Percentiles rank a stretch among this genome's conserved stretches.
Conservation (phyloP, 2,797 vertebrate genomes). For the Pipistrellus kuhlii region DNA sequence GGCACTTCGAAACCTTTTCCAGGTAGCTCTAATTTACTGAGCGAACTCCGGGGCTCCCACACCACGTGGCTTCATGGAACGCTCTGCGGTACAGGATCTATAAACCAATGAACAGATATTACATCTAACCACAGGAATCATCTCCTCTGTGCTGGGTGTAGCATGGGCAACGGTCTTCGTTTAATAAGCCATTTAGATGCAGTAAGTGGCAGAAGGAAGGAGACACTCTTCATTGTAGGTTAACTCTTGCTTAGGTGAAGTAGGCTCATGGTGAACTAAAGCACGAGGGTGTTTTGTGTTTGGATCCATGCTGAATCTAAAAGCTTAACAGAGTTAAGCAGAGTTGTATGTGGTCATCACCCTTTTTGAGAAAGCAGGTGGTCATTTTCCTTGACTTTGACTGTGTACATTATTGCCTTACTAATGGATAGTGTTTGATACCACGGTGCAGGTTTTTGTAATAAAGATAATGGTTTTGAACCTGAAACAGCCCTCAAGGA, state of each 20-base stretch:
- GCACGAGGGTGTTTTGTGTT: background rate
- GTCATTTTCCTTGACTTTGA: background rate
- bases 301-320: background rate
- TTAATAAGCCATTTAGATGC: background rate
- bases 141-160: background rate
- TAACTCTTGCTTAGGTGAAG: background rate
- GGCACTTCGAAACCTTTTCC: background rate
- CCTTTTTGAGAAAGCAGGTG: background rate
- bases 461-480: background rate
- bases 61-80: conserved; percentile 1
- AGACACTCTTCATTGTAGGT: background rate
- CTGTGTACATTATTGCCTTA: background rate
- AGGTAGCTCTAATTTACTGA: conserved; percentile 48
- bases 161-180: background rate
- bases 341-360: background rate
- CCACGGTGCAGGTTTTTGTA: background rate
- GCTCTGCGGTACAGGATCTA: conserved; percentile 27
- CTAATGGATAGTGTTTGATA: background rate
- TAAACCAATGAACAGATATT: conserved; percentile 61
- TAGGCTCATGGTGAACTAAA: background rate
- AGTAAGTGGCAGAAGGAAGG: background rate
- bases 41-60: background rate
- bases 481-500: background rate
- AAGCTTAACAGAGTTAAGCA: background rate
- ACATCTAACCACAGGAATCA: conserved; percentile 13